These are phyloP conservation scores for Paradisaea rubra DNA, from an alignment of 2,113 vertebrate genomes.

Conservation along the genomic window DNA sequence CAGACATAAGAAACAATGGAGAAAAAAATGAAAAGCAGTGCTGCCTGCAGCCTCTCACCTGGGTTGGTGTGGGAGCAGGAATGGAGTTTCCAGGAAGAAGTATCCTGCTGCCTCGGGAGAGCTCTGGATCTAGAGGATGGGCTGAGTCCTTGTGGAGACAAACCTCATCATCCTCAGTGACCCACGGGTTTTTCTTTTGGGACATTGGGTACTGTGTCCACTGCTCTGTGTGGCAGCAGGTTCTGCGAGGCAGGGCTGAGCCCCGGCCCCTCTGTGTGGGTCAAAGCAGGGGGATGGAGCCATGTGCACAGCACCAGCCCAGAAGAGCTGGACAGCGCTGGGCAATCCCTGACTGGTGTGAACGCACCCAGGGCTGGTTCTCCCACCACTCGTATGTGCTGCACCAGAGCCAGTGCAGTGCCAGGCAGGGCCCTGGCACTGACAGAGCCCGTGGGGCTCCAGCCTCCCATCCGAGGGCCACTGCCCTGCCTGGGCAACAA, in stretches of 20 bases:
- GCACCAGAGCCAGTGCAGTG: background rate
- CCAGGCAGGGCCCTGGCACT: background rate
- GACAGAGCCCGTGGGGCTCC: background rate
- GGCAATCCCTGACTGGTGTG: background rate
- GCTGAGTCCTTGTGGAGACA: background rate
- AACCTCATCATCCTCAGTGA: background rate
- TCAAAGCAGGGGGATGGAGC: background rate
- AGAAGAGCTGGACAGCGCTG: background rate
- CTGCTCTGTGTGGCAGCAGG: background rate
- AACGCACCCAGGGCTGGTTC: background rate
- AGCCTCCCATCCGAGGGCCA: rapidly evolving
- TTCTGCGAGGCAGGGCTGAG: background rate
- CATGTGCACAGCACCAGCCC: background rate
- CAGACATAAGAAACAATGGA: background rate
- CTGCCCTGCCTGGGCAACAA: rapidly evolving
- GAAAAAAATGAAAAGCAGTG: background rate
- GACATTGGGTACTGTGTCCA: background rate
- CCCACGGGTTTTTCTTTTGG: background rate
- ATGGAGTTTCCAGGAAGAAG: background rate
- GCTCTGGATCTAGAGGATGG: background rate
- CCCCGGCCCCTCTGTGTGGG: background rate
- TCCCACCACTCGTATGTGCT: rapidly evolving
- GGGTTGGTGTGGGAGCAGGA: background rate
- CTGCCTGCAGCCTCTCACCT: background rate
- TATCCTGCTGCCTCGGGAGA: background rate